Percentiles rank a stretch among this genome's conserved stretches.
phyloP scores from a whole-genome alignment of 1,140 invertebrate genomes.

The Platyscapa corneri region DNA sequence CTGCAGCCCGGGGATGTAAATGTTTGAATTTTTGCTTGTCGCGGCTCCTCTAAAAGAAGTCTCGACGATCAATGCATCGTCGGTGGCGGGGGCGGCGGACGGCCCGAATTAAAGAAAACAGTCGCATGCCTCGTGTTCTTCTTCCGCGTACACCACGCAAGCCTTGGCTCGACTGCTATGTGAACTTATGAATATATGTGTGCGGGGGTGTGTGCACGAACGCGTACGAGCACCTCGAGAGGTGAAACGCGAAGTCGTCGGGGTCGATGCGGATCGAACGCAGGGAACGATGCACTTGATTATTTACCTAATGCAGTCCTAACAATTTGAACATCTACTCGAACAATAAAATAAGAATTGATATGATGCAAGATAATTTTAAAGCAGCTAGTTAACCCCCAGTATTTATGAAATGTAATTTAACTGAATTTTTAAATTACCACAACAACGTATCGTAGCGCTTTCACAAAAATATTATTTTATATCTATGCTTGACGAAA shows the following conservation, averaged over 20 bases:
- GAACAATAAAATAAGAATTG: too few species aligned
- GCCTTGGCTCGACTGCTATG: not conserved
- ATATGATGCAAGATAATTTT: too few species aligned
- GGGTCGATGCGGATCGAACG: not conserved
- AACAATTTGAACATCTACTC: too few species aligned
- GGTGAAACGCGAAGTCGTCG: not conserved
- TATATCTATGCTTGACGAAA: too few species aligned
- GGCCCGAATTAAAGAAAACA: slow-evolving; percentile 21
- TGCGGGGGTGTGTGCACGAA: not conserved
- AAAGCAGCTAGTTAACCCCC: too few species aligned
- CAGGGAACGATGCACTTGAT: slow-evolving; percentile 28
- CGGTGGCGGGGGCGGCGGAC: too few species aligned
- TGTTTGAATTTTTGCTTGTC: not conserved
- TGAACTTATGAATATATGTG: too few species aligned
- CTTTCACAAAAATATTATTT: too few species aligned
- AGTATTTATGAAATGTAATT: too few species aligned
- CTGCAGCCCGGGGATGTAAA: not conserved
- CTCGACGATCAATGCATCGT: not conserved
- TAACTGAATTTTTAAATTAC: too few species aligned
- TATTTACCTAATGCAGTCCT: slow-evolving; percentile 26
- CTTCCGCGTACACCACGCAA: slow-evolving; percentile 6
- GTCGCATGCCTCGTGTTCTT: slow-evolving; percentile 26
- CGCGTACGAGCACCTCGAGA: not conserved
- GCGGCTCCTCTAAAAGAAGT: not conserved
- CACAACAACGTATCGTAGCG: too few species aligned